Evolutionary conservation across 2,113 vertebrate genomes (phyloP).

Genomic region (Telmatochromis bifrenatus): DNA sequence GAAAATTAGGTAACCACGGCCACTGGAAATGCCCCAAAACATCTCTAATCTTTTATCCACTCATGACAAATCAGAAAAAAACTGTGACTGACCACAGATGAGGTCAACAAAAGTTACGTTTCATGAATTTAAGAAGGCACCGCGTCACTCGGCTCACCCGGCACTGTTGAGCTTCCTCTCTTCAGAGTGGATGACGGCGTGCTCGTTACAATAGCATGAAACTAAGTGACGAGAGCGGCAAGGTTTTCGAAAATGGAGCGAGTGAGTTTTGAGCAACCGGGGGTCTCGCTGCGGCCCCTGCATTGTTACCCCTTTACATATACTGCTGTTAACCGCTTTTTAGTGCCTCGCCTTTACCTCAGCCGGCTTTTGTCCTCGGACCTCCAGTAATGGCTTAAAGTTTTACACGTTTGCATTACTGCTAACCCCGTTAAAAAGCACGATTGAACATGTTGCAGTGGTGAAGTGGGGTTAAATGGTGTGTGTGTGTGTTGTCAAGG

Average conservation of each 20-base stretch:
- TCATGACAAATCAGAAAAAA: not conserved
- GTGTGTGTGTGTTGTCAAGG: constrained; percentile 64
- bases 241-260: not conserved
- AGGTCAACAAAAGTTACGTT: not conserved
- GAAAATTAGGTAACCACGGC: not conserved
- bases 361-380: not conserved
- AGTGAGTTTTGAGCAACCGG: not conserved
- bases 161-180: not conserved
- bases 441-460: not conserved
- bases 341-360: not conserved
- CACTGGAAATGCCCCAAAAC: not conserved
- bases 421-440: not conserved
- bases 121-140: not conserved
- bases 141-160: not conserved
- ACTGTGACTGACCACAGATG: not conserved
- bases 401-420: not conserved
- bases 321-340: not conserved
- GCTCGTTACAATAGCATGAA: not conserved
- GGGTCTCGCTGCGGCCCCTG: not conserved
- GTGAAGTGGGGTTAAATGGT: not conserved
- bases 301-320: not conserved
- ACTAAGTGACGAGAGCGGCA: not conserved
- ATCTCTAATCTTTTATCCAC: not conserved
- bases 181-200: not conserved
- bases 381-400: not conserved